phyloP scores from a whole-genome alignment of 1,140 invertebrate species.

The Pectinophora gossypiella region DNA sequence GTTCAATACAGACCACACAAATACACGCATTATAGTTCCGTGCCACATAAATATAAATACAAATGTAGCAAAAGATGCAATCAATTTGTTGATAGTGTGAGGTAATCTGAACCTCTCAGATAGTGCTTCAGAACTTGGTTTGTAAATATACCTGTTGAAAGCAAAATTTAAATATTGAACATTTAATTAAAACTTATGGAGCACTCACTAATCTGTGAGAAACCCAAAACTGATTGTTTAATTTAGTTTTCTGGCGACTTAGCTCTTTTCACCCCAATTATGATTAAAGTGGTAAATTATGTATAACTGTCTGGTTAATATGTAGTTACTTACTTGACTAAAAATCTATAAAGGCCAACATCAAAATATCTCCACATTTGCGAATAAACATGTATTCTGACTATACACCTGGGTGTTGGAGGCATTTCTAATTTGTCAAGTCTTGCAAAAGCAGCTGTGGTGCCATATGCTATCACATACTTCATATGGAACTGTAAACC shows the following conservation, averaged over 20 bases:
- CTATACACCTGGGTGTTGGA: constrained; percentile 89
- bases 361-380: constrained; percentile 98
- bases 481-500: constrained; percentile 94
- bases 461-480: constrained; percentile 92
- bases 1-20: constrained; percentile 91
- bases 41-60: constrained; percentile 94
- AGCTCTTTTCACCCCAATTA: no score
- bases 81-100: constrained; percentile 76
- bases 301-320: no score
- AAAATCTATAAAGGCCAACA: constrained; percentile 91
- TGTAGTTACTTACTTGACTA: constrained; percentile 86
- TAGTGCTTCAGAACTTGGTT: constrained; percentile 77
- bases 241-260: no score
- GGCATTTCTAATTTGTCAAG: constrained; percentile 88
- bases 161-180: no score
- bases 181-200: no score
- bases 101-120: constrained; percentile 48
- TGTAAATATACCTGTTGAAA: constrained; percentile 87
- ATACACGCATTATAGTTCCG: constrained; percentile 84
- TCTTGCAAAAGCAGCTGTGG: constrained; percentile 82
- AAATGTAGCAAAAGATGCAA: constrained; percentile 88
- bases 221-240: no score
- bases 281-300: no score
- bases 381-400: constrained; percentile 92
- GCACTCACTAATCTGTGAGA: no score